phyloP scores from a whole-genome alignment of 2,888 invertebrate genomes.

The Pterostichus madidus region DNA sequence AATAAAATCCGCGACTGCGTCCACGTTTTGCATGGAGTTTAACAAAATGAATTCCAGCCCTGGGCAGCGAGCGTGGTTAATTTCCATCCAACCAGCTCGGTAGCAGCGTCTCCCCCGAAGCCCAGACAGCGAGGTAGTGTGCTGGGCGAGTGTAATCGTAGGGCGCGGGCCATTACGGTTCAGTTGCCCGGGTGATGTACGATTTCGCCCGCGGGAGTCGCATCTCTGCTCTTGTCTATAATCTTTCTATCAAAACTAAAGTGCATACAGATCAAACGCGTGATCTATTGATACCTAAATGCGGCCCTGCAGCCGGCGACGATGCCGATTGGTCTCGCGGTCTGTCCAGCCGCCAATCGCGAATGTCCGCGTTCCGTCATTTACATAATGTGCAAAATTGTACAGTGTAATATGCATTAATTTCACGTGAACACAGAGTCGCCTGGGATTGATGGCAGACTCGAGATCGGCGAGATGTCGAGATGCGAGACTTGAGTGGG shows the following conservation, averaged over 20 bases:
- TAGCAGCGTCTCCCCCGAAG: background rate
- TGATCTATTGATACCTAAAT: constrained; percentile 73
- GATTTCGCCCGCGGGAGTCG: constrained; percentile 40
- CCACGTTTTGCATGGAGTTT: constrained; percentile 54
- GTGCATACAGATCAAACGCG: constrained; percentile 72
- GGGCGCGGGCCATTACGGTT: constrained; percentile 7
- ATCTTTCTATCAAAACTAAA: constrained; percentile 75
- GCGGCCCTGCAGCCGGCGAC: constrained; percentile 26
- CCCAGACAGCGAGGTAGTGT: background rate
- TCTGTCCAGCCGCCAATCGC: constrained; percentile 47
- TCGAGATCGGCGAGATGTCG: background rate
- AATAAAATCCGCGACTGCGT: constrained; percentile 44
- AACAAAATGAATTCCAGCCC: constrained; percentile 61
- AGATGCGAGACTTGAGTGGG: background rate
- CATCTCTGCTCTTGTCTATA: constrained; percentile 69
- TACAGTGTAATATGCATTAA: constrained; percentile 64
- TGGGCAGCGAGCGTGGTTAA: constrained; percentile 41
- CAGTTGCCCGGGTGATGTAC: constrained; percentile 49
- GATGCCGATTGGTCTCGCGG: constrained; percentile 48
- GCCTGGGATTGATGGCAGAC: constrained; percentile 19
- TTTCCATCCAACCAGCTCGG: constrained; percentile 43
- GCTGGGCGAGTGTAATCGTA: constrained; percentile 30
- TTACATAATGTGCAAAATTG: constrained; percentile 66
- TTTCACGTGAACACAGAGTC: constrained; percentile 35
- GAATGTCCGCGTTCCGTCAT: constrained; percentile 59